Evolutionary conservation across 2,113 vertebrate genomes (phyloP), one percentile per base, ranked within the genome.

Genomic region (Cyanocitta stelleri): DNA sequence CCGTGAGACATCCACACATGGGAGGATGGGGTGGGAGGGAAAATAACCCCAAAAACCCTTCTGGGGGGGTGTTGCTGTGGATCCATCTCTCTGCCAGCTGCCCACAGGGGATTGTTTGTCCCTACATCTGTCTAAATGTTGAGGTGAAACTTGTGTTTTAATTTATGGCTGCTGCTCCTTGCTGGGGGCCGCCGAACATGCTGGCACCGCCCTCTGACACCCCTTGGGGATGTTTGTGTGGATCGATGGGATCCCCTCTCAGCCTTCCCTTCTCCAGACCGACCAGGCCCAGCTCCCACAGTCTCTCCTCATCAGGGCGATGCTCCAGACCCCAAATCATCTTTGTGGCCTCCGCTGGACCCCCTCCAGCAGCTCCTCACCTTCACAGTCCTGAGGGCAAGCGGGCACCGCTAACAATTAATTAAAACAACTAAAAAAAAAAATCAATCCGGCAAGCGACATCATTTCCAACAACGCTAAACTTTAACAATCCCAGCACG

Each of bases 1-100:
- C 27, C 1, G 1, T 1, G 5, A 77, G 44, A 49, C 33, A 68
- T n/a, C 8, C 0, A 1, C 26, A 15, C 3, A 7, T 0, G 5
- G 5, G 16, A 46, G 35, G 18, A 44, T 11, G 32, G 49, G 29
- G 14, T 19, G 24, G 51, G 33, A 51, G 37, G 14, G 26, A 6
- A 51, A 73, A 82, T 11, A 41, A 15, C 4, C 7, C 71, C 55
- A 6, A n/a, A 71, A 44, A 2, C 30, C 18, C 20, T n/a, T 27
- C 24, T 33, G 7, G 10, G 44, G 39, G 11, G 16, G 21, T 32
- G 11, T 22, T 52, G 46, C 22, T 11, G 22, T 8, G 37, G 46
- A 4, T 77, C 54, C 33, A 29, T 19, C 54, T 33, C 84, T 3
- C 16, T 18, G 44, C 21, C 44, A 43, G 35, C 44, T 35, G 37